Percentiles rank a stretch among this genome's conserved stretches.
These are phyloP conservation scores for Habropoda laboriosa DNA, from an alignment of 1,140 invertebrate genomes.

Conservation along the genomic window DNA sequence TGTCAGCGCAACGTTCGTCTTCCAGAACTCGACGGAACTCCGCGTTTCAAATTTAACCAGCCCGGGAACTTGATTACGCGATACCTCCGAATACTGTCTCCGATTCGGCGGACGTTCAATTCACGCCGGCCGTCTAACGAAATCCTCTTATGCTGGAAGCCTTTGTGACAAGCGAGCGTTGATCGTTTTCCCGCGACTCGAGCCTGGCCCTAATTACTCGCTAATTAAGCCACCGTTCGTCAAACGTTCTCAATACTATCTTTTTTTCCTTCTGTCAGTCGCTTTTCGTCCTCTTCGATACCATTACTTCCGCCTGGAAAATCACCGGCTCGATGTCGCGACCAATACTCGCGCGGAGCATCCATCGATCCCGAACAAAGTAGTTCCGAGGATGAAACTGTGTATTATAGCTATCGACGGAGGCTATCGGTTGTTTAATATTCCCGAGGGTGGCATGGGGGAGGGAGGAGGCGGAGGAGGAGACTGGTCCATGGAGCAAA, in stretches of 20 bases:
- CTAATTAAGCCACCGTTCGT: constrained; percentile 1
- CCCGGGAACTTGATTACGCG: not conserved
- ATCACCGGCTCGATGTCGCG: not conserved
- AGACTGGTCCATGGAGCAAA: not conserved
- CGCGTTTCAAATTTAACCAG: too few relatives aligned
- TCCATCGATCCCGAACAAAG: constrained; percentile 51
- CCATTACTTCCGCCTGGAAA: constrained; percentile 21
- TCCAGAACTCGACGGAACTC: too few relatives aligned
- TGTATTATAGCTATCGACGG: constrained; percentile 40
- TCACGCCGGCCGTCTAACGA: not conserved
- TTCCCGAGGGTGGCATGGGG: not conserved
- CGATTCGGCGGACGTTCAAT: not conserved
- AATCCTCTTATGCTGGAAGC: not conserved
- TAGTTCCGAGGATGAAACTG: constrained; percentile 32
- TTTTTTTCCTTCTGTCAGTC: not conserved
- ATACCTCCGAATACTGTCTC: not conserved
- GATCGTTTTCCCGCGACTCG: not conserved
- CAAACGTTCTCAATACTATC: not conserved
- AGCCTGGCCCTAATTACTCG: not conserved
- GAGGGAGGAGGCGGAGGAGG: not conserved
- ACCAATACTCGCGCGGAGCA: not conserved
- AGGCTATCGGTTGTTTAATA: constrained; percentile 53
- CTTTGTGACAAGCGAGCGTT: not conserved
- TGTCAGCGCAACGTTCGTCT: too few relatives aligned
- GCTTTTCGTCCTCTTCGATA: constrained; percentile 10